Conservation (phyloP, 2,888 invertebrate species). For the Drepanosiphum platanoidis region DNA sequence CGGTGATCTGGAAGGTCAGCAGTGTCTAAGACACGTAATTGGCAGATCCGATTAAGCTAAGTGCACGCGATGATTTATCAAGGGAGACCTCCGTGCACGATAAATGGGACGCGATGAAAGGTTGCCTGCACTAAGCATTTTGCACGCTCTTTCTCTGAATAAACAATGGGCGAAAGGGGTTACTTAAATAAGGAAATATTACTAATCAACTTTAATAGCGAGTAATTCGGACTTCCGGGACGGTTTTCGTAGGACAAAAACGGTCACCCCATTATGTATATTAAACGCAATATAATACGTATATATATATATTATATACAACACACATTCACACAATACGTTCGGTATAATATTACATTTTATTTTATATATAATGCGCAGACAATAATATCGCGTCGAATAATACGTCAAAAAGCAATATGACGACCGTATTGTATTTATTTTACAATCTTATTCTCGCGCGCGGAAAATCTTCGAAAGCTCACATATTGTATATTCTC, state of each 20-base stretch:
- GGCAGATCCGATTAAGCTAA: constrained; percentile 37
- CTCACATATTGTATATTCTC: too few relatives aligned
- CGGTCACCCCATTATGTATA: background rate
- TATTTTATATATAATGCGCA: background rate
- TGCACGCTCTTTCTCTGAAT: constrained; percentile 20
- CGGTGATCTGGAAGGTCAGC: constrained; percentile 11
- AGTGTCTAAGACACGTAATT: background rate
- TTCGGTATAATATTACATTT: background rate
- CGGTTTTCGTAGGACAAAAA: background rate
- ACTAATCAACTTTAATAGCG: constrained; percentile 15
- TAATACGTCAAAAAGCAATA: background rate
- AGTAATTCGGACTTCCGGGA: constrained; percentile 30
- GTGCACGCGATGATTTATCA: constrained; percentile 46
- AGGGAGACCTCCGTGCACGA: constrained; percentile 2
- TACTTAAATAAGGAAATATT: constrained; percentile 38
- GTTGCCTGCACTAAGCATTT: constrained; percentile 24
- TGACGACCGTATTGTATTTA: too few relatives aligned
- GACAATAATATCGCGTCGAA: too few relatives aligned
- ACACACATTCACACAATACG: background rate
- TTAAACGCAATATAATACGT: background rate
- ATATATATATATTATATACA: too few relatives aligned
- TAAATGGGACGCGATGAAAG: constrained; percentile 25
- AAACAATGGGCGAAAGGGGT: constrained; percentile 29
- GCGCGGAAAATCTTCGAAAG: too few relatives aligned
- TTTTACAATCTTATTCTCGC: too few relatives aligned